Percentiles rank a stretch among this genome's conserved stretches.
phyloP scores from a whole-genome alignment of 2,888 invertebrate genomes.

The Troides helena region DNA sequence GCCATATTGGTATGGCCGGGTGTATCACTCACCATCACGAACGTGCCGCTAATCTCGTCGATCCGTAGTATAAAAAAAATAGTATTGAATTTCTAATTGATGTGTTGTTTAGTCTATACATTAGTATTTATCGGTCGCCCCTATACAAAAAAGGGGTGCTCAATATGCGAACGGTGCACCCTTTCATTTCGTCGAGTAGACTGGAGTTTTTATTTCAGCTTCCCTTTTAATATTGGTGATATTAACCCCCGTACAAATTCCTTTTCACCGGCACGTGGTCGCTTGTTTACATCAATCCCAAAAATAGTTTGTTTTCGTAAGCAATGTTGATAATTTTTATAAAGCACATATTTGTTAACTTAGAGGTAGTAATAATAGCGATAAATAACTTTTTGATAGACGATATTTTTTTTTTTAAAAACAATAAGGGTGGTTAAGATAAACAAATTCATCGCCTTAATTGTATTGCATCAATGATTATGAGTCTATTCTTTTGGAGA shows the following conservation, averaged over 20 bases:
- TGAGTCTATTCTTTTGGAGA: too few relatives aligned
- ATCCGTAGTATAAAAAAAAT: too few relatives aligned
- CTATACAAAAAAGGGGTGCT: not conserved
- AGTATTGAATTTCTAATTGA: not conserved
- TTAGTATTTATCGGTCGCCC: not conserved
- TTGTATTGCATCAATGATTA: too few relatives aligned
- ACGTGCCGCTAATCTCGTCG: too few relatives aligned
- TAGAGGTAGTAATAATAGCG: too few relatives aligned
- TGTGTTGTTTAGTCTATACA: not conserved
- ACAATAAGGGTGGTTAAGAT: too few relatives aligned
- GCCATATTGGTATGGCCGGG: too few relatives aligned
- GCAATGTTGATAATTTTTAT: too few relatives aligned
- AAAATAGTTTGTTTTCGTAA: not conserved
- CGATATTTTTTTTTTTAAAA: too few relatives aligned
- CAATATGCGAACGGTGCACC: not conserved
- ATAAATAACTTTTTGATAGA: too few relatives aligned
- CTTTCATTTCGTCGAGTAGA: conserved; percentile 14
- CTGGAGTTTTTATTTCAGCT: conserved; percentile 1
- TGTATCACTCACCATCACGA: too few relatives aligned
- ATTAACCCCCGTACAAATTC: conserved; percentile 8
- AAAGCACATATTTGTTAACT: not conserved
- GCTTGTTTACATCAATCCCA: conserved; percentile 1
- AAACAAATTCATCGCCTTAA: too few relatives aligned
- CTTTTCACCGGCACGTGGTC: conserved; percentile 1
- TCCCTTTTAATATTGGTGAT: conserved; percentile 7